A percentile compares a stretch with the other conserved stretches of the same genome.
phyloP scores from a whole-genome alignment of 2,113 vertebrate genomes.

The Eublepharis macularius region DNA sequence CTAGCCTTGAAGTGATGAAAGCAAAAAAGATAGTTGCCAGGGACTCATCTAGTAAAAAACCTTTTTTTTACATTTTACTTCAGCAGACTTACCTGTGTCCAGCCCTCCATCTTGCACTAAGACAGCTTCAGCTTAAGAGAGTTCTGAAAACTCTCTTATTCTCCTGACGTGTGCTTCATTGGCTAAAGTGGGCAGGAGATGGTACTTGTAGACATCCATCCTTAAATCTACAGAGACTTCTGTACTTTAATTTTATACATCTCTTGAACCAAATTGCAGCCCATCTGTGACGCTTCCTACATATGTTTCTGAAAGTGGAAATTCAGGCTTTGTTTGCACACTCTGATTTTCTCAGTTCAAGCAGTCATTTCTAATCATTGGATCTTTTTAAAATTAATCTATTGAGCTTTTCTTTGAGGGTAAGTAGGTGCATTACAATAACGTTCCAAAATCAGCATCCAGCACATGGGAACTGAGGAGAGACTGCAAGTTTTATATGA shows the following conservation, averaged over 20 bases:
- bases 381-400: neutral
- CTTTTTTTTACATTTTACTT: neutral
- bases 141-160: neutral
- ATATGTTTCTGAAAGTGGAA: neutral
- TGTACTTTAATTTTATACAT: neutral
- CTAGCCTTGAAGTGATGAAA: neutral
- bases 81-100: neutral
- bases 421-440: neutral
- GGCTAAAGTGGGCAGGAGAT: no score
- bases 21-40: neutral
- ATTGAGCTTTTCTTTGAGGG: neutral
- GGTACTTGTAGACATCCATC: neutral
- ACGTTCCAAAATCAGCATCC: no score
- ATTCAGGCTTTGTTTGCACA: neutral
- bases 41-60: neutral
- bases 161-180: neutral
- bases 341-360: neutral
- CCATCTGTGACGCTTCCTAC: neutral
- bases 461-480: no score
- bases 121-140: neutral
- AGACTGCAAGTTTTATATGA: no score
- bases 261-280: neutral
- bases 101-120: no score
- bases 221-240: neutral
- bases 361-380: neutral